These are phyloP conservation scores for Carlito syrichta DNA, from an alignment of 2,113 vertebrate species.

Conservation along the genomic window DNA sequence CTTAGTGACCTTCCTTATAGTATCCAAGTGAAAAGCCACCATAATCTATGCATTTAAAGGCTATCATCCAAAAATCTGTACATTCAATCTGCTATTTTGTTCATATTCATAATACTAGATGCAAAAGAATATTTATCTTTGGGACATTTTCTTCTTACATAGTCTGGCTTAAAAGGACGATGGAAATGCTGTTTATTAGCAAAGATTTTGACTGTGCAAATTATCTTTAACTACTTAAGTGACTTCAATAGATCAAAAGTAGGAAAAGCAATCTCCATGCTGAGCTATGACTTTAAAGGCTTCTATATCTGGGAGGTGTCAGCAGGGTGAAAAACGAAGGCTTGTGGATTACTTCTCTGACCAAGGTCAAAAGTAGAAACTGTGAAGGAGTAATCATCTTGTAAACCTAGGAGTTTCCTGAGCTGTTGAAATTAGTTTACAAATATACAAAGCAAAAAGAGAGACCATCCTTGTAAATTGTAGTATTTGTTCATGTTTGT, in stretches of 20 bases:
- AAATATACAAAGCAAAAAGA: background rate
- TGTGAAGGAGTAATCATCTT: slow-evolving; percentile 50
- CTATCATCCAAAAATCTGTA: background rate
- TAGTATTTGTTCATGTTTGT: slow-evolving; percentile 61
- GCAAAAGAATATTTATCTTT: slow-evolving; percentile 39
- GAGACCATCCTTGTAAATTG: slow-evolving; percentile 51
- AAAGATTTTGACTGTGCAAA: slow-evolving; percentile 69
- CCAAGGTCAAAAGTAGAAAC: slow-evolving; percentile 25
- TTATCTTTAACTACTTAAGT: slow-evolving; percentile 70
- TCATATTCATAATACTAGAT: slow-evolving; percentile 18
- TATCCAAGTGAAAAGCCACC: background rate
- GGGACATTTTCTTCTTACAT: slow-evolving; percentile 37
- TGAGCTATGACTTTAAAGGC: slow-evolving; percentile 53
- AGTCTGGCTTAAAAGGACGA: slow-evolving; percentile 51
- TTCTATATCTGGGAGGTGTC: slow-evolving; percentile 48
- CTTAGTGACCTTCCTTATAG: background rate
- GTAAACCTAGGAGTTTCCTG: slow-evolving; percentile 3
- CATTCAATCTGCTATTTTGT: slow-evolving; percentile 25
- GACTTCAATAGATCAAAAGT: slow-evolving; percentile 60
- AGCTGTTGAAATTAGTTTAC: slow-evolving; percentile 39
- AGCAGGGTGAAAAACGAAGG: slow-evolving; percentile 37
- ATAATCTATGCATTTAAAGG: background rate
- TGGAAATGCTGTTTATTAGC: slow-evolving; percentile 65
- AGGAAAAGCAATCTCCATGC: slow-evolving; percentile 49
- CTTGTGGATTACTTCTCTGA: slow-evolving; percentile 48